These are phyloP conservation scores for Dinothrombium tinctorium DNA, from an alignment of 1,140 invertebrate genomes.

Conservation along the genomic window DNA sequence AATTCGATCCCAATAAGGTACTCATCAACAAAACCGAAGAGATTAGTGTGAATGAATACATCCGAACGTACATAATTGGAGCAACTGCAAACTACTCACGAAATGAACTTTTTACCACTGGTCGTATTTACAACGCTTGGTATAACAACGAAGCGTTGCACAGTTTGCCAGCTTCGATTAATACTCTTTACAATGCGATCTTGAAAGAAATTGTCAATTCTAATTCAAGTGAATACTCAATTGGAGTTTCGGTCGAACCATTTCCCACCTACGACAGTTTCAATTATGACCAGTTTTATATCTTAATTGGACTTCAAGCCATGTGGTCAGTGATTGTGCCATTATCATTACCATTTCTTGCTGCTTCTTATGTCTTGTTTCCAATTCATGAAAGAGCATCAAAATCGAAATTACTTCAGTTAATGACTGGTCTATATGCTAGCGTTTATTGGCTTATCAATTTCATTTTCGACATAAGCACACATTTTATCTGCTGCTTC, in stretches of 20 bases:
- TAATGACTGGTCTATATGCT: conserved; percentile 13
- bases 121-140: conserved; percentile 7
- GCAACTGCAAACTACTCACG: not conserved
- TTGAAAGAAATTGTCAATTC: no score
- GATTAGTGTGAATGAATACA: no score
- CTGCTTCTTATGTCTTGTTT: conserved; percentile 12
- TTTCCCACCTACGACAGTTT: not conserved
- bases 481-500: conserved; percentile 6
- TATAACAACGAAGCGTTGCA: conserved; percentile 11
- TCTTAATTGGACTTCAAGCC: not conserved
- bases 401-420: conserved; percentile 14
- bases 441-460: conserved; percentile 11
- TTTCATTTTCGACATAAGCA: conserved; percentile 12
- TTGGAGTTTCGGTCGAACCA: not conserved
- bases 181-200: not conserved
- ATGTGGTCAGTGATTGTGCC: not conserved
- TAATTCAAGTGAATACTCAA: no score
- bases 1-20: no score
- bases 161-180: conserved; percentile 3
- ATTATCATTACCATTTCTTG: conserved; percentile 11
- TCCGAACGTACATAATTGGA: not conserved
- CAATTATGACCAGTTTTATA: not conserved
- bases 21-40: no score
- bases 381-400: conserved; percentile 13
- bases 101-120: not conserved